phyloP scores from a whole-genome alignment of 1,140 invertebrate genomes.

The Drosophila pallidifrons region DNA sequence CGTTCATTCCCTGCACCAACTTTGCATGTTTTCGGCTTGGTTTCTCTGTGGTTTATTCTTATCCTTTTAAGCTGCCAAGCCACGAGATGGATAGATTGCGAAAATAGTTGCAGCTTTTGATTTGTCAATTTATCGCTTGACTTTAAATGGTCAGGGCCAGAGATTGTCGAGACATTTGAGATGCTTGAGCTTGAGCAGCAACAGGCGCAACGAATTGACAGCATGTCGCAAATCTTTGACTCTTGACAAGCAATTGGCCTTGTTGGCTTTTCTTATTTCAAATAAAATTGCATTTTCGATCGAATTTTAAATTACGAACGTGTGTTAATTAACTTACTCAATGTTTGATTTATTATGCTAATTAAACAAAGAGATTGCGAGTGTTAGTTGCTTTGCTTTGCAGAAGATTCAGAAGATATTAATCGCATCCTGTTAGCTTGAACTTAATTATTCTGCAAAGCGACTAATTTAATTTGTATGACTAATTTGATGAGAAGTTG shows the following conservation, averaged over 20 bases:
- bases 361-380: too few relatives aligned
- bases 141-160: neutral
- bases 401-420: neutral
- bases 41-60: constrained; percentile 22
- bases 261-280: neutral
- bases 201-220: neutral
- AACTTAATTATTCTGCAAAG: constrained; percentile 3
- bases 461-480: neutral
- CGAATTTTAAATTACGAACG: neutral
- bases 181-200: constrained; percentile 1
- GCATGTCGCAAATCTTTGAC: neutral
- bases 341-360: neutral
- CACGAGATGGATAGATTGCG: constrained; percentile 14
- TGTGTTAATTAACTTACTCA: neutral
- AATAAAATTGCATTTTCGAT: neutral
- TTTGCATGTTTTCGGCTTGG: constrained; percentile 49
- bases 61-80: constrained; percentile 27
- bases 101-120: constrained; percentile 65
- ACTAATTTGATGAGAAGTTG: constrained; percentile 13
- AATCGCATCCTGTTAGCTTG: neutral
- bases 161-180: neutral
- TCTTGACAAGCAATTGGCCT: neutral
- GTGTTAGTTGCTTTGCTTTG: too few relatives aligned
- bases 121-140: constrained; percentile 57
- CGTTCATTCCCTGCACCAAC: neutral